Conservation (phyloP, 2,797 vertebrate genomes). For the Poecilia gillii region DNA sequence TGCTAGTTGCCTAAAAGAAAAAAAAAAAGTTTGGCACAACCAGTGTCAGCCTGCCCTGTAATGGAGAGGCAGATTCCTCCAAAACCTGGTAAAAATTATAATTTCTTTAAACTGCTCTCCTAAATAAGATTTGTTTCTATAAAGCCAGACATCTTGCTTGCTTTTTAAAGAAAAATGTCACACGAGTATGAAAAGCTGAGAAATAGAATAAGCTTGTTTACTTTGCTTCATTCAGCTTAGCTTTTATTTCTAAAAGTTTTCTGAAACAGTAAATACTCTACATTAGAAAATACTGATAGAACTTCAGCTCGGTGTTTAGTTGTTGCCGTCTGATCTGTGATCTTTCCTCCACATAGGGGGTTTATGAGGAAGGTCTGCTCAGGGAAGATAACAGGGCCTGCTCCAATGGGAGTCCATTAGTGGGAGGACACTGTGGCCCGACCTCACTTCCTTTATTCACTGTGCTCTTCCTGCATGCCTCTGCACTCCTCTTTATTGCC, state of each 20-base stretch:
- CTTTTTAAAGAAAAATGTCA: background rate
- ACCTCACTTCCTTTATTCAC: slow-evolving; percentile 82
- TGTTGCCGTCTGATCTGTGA: slow-evolving; percentile 31
- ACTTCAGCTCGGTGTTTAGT: slow-evolving; percentile 12
- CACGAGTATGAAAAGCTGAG: background rate
- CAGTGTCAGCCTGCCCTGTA: background rate
- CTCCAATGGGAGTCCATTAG: slow-evolving; percentile 67
- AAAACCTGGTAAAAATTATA: background rate
- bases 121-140: background rate
- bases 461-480: slow-evolving; percentile 72
- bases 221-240: background rate
- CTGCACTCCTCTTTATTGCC: slow-evolving; percentile 55
- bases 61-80: background rate
- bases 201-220: background rate
- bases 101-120: background rate
- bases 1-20: background rate
- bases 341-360: slow-evolving; percentile 34
- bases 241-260: slow-evolving; percentile 2
- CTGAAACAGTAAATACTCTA: background rate
- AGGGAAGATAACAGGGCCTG: slow-evolving; percentile 70
- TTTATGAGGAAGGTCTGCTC: slow-evolving; percentile 73
- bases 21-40: background rate
- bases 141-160: background rate
- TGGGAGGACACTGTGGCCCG: slow-evolving; percentile 62
- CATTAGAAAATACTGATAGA: background rate